A percentile compares a stretch with the other conserved stretches of the same genome.
Conservation (phyloP, 2,888 invertebrate genomes). For the Hypolimnas misippus region DNA sequence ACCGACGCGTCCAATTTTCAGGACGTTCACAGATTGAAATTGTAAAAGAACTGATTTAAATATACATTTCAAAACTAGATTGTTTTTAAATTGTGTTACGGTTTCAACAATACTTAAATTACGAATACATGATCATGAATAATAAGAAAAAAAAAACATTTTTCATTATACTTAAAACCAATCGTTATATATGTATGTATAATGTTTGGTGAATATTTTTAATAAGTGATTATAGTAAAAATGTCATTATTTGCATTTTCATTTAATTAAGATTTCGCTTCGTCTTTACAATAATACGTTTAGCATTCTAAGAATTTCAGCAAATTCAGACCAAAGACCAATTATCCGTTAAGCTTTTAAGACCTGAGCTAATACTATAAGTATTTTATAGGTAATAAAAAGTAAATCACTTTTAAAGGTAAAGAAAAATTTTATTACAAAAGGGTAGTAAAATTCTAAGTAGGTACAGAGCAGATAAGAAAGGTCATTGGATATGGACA, state of each 20-base stretch:
- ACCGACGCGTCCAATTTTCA: slow-evolving; percentile 49
- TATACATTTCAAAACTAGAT: not conserved
- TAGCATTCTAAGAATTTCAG: not conserved
- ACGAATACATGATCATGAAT: no score
- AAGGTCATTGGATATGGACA: not conserved
- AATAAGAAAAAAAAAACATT: no score
- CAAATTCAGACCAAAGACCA: not conserved
- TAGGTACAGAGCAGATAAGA: not conserved
- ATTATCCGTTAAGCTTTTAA: slow-evolving; percentile 2
- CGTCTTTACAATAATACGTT: not conserved
- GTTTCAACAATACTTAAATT: no score
- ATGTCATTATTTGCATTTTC: no score
- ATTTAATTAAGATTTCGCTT: no score
- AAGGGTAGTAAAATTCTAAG: not conserved
- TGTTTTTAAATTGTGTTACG: no score
- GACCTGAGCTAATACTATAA: not conserved
- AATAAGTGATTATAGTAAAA: no score
- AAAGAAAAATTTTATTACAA: not conserved
- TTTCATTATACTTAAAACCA: no score
- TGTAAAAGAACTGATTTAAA: slow-evolving; percentile 7
- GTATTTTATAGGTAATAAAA: slow-evolving; percentile 1
- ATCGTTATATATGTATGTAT: no score
- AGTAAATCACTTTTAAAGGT: not conserved
- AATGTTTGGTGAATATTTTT: no score
- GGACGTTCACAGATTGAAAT: slow-evolving; percentile 37